phyloP scores from a whole-genome alignment of 2,888 invertebrate genomes.

The Congeria kusceri region DNA sequence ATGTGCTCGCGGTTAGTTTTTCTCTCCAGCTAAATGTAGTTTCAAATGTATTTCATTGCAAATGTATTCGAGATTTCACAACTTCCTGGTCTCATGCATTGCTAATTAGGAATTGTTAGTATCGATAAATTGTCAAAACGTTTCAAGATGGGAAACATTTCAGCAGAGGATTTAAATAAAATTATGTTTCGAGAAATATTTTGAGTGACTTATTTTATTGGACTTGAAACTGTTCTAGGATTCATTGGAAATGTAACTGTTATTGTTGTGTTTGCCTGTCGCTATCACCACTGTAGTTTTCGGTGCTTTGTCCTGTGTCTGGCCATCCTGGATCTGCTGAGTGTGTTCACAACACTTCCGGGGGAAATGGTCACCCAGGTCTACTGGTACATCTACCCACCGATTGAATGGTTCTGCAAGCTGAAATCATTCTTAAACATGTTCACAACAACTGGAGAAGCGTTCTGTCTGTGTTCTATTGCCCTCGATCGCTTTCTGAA shows the following conservation, averaged over 20 bases:
- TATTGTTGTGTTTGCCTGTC: slow-evolving; percentile 21
- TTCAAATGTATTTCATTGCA: no score
- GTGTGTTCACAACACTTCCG: slow-evolving; percentile 42
- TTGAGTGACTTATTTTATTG: slow-evolving; percentile 32
- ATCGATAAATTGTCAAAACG: no score
- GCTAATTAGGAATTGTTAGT: no score
- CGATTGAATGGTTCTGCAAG: slow-evolving; percentile 2
- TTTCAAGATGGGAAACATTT: no score
- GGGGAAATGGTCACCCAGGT: slow-evolving; percentile 48
- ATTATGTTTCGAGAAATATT: no score
- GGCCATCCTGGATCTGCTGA: slow-evolving; percentile 20
- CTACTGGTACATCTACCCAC: slow-evolving; percentile 40
- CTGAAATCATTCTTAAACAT: background rate
- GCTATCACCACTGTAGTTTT: slow-evolving; percentile 39
- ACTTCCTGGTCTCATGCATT: no score
- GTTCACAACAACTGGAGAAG: slow-evolving; percentile 1
- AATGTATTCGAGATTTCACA: no score
- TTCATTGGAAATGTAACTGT: slow-evolving; percentile 31
- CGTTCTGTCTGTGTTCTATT: background rate
- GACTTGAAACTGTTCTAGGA: slow-evolving; percentile 32
- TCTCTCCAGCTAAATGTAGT: no score
- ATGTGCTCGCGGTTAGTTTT: no score
- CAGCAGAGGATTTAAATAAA: no score
- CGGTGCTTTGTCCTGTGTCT: slow-evolving; percentile 39
- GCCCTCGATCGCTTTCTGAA: slow-evolving; percentile 6